Conservation (phyloP, 2,888 invertebrate genomes). For the Uloborus plumipes region DNA sequence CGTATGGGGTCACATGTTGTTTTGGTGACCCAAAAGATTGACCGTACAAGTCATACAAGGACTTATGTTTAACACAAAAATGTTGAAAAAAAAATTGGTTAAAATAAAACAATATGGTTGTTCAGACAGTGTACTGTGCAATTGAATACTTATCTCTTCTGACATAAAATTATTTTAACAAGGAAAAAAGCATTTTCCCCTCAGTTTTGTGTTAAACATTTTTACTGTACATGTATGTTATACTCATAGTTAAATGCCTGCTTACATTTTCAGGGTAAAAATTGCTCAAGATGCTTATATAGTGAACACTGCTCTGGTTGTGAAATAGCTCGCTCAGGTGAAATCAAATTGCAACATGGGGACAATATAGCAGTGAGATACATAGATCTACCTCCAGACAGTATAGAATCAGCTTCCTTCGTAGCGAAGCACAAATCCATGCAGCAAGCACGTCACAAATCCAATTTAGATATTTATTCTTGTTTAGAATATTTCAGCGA, state of each 20-base stretch:
- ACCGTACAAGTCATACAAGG: too few relatives aligned
- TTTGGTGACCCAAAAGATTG: too few relatives aligned
- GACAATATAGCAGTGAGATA: slow-evolving; percentile 74
- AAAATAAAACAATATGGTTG: too few relatives aligned
- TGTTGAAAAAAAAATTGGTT: too few relatives aligned
- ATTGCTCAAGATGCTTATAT: slow-evolving; percentile 77
- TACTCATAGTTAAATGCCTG: background rate
- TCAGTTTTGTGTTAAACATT: too few relatives aligned
- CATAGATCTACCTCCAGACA: slow-evolving; percentile 72
- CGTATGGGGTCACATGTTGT: too few relatives aligned
- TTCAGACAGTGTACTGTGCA: too few relatives aligned
- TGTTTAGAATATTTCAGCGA: slow-evolving; percentile 78
- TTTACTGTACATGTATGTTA: background rate
- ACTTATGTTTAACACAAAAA: too few relatives aligned
- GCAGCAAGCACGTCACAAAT: slow-evolving; percentile 73
- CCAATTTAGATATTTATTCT: slow-evolving; percentile 76
- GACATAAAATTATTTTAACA: too few relatives aligned
- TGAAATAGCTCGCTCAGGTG: slow-evolving; percentile 71
- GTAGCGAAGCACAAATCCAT: slow-evolving; percentile 74
- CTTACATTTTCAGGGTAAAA: slow-evolving; percentile 73
- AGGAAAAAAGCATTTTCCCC: too few relatives aligned
- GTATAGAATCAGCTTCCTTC: slow-evolving; percentile 67
- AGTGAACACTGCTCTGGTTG: slow-evolving; percentile 76
- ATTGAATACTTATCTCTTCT: too few relatives aligned
- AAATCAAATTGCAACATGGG: slow-evolving; percentile 74